Evolutionary conservation across 2,797 vertebrate species (phyloP).

Genomic region (Agapornis canus): DNA sequence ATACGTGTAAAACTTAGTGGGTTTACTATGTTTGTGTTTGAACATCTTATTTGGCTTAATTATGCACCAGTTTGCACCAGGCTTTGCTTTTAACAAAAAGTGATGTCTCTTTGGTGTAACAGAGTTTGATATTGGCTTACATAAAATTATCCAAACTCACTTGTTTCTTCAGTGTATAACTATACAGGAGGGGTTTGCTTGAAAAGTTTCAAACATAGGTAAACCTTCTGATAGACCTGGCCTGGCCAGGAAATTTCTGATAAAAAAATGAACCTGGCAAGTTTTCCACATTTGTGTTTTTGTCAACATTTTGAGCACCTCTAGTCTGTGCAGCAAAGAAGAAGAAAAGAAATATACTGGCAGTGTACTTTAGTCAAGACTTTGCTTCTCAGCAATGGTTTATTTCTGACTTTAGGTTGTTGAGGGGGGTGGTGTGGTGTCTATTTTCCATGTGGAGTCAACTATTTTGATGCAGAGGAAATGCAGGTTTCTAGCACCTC

Average conservation of each 20-base stretch:
- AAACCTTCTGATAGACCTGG: not conserved
- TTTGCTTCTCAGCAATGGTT: not conserved
- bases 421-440: accelerated
- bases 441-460: not conserved
- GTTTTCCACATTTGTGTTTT: not conserved
- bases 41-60: not conserved
- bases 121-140: not conserved
- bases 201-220: not conserved
- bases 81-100: not conserved
- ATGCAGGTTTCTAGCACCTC: not conserved
- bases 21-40: not conserved
- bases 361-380: not conserved
- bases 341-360: not conserved
- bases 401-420: not conserved
- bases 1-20: not conserved
- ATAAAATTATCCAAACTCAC: not conserved
- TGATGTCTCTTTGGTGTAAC: not conserved
- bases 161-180: not conserved
- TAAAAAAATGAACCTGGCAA: not conserved
- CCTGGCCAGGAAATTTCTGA: not conserved
- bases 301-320: not conserved
- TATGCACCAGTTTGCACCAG: not conserved
- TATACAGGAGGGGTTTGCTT: not conserved
- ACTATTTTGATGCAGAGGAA: not conserved
- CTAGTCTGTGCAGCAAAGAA: not conserved